Evolutionary conservation across 2,113 vertebrate genomes (phyloP).

Genomic region (Murina feae): DNA sequence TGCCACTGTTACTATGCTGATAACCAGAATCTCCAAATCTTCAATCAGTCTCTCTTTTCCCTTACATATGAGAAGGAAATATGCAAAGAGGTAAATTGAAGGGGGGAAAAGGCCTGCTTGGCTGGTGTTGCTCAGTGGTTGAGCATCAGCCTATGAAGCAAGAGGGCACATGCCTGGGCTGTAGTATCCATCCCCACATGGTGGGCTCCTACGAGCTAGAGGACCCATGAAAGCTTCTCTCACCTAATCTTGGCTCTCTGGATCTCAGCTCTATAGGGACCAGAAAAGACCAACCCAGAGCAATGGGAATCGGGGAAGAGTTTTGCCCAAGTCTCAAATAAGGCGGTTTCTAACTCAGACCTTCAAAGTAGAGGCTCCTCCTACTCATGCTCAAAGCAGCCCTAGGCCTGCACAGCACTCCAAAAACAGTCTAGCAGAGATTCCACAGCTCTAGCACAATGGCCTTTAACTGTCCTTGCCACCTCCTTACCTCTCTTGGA

Average conservation of each 20-base stretch:
- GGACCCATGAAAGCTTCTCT: not conserved
- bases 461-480: not conserved
- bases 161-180: too few relatives aligned
- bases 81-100: not conserved
- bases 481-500: not conserved
- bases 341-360: not conserved
- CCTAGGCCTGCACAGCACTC: not conserved
- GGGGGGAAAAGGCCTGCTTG: not conserved
- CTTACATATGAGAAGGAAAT: not conserved
- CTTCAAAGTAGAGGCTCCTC: not conserved
- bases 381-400: not conserved
- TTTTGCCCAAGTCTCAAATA: not conserved
- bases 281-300: not conserved
- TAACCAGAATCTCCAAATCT: not conserved
- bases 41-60: not conserved
- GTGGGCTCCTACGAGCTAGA: not conserved
- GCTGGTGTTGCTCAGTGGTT: too few relatives aligned
- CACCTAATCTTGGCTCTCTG: not conserved
- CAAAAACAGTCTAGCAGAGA: not conserved
- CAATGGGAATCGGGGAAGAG: rapidly evolving
- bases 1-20: not conserved
- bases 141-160: too few relatives aligned
- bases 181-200: too few relatives aligned
- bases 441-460: not conserved
- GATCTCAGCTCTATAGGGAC: not conserved